phyloP scores from a whole-genome alignment of 2,113 vertebrate genomes.

The Urocolius indicus region DNA sequence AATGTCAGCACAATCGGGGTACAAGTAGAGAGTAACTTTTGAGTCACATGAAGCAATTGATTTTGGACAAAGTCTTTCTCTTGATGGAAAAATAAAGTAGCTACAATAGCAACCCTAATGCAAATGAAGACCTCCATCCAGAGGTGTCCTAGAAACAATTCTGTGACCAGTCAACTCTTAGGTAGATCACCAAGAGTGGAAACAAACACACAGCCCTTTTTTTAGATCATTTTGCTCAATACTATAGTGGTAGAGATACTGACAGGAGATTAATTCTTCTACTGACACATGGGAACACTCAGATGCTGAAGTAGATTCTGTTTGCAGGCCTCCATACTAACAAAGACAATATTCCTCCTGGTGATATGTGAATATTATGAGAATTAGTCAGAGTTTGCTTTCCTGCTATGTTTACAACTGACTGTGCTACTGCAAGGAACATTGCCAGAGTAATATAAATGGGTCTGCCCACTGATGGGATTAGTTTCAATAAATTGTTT shows the following conservation, averaged over 20 bases:
- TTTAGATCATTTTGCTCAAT: neutral
- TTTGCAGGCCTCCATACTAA: neutral
- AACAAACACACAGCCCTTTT: neutral
- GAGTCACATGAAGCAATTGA: neutral
- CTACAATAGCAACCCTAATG: neutral
- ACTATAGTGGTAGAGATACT: neutral
- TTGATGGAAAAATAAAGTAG: neutral
- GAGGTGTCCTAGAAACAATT: neutral
- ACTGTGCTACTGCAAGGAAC: neutral
- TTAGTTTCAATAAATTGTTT: slow-evolving; percentile 32
- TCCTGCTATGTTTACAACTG: neutral
- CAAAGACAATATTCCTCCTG: neutral
- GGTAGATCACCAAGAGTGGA: neutral
- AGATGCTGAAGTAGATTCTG: neutral
- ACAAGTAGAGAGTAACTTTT: neutral
- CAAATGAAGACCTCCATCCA: neutral
- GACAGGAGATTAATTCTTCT: neutral
- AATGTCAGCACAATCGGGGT: neutral
- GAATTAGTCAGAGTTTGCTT: neutral
- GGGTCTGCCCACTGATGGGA: neutral
- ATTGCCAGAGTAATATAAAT: neutral
- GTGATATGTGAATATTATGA: slow-evolving; percentile 6
- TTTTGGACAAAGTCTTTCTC: neutral
- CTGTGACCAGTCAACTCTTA: neutral
- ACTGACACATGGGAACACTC: neutral